Conservation (phyloP, 2,888 invertebrate species). For the Bugulina stolonifera region DNA sequence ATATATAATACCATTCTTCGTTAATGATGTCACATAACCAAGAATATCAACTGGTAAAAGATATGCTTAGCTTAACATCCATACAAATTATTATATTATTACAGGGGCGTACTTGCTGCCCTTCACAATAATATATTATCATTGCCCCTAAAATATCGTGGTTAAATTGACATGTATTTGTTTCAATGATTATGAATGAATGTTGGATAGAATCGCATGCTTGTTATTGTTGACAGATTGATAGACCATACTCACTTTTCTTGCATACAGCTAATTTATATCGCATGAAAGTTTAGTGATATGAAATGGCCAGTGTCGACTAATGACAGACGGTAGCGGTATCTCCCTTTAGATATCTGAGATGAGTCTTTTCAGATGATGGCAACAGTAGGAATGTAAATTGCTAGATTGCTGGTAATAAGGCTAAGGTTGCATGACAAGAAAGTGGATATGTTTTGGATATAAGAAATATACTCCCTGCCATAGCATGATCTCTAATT, state of each 20-base stretch:
- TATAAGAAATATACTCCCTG: not conserved
- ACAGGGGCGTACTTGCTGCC: no score
- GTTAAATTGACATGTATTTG: not conserved
- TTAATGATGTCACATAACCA: not conserved
- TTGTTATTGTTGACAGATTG: slow-evolving; percentile 2
- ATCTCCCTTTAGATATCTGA: not conserved
- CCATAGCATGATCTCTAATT: not conserved
- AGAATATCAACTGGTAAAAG: no score
- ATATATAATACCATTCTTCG: not conserved
- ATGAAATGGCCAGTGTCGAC: slow-evolving; percentile 18
- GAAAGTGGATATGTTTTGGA: not conserved
- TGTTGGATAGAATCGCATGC: not conserved
- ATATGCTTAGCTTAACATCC: no score
- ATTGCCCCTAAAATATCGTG: no score
- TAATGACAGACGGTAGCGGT: not conserved
- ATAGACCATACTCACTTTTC: not conserved
- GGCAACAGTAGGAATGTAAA: not conserved
- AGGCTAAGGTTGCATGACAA: not conserved
- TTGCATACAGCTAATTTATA: slow-evolving; percentile 21
- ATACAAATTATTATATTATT: no score
- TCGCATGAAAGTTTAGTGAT: slow-evolving; percentile 3
- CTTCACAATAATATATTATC: no score
- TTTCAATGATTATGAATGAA: not conserved
- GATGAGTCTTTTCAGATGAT: not conserved
- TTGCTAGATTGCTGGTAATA: slow-evolving; percentile 5